Percentiles rank a stretch among this genome's conserved stretches.
phyloP scores from a whole-genome alignment of 1,140 invertebrate species.

The Drosophila nebulosa region DNA sequence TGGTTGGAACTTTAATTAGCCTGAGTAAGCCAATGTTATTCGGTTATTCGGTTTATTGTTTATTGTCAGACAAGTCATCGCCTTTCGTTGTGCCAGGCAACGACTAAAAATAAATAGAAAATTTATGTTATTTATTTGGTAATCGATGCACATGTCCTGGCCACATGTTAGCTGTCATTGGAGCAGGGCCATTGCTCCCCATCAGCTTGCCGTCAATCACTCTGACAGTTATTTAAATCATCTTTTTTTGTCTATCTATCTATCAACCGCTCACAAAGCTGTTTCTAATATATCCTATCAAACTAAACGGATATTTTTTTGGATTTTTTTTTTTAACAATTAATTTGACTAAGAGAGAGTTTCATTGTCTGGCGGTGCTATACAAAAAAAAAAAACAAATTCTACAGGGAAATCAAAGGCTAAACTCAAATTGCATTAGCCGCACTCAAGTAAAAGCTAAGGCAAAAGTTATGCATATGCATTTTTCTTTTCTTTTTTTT shows the following conservation, averaged over 20 bases:
- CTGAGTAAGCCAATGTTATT: not conserved
- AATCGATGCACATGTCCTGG: constrained; percentile 60
- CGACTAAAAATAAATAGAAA: constrained; percentile 49
- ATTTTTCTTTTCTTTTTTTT: constrained; percentile 45
- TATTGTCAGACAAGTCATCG: constrained; percentile 26
- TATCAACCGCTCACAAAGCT: not conserved
- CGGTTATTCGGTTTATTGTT: constrained; percentile 19
- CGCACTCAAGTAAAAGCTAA: not conserved
- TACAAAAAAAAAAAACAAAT: constrained; percentile 35
- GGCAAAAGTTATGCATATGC: constrained; percentile 64
- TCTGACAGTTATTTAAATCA: constrained; percentile 66
- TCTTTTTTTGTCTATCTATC: constrained; percentile 15
- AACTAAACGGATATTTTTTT: too few relatives aligned
- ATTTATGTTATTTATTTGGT: constrained; percentile 75
- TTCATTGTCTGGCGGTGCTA: not conserved
- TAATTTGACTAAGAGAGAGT: not conserved
- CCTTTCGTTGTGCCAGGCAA: constrained; percentile 51
- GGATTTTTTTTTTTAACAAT: too few relatives aligned
- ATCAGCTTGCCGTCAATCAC: constrained; percentile 59
- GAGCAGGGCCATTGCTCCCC: constrained; percentile 21
- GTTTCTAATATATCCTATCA: not conserved
- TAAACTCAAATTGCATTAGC: constrained; percentile 47
- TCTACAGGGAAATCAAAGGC: constrained; percentile 52
- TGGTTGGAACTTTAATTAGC: not conserved
- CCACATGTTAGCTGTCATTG: constrained; percentile 38